A percentile compares a stretch with the other conserved stretches of the same genome.
Evolutionary conservation across 2,113 vertebrate genomes (phyloP).

Genomic region (Australoheros scitulus): DNA sequence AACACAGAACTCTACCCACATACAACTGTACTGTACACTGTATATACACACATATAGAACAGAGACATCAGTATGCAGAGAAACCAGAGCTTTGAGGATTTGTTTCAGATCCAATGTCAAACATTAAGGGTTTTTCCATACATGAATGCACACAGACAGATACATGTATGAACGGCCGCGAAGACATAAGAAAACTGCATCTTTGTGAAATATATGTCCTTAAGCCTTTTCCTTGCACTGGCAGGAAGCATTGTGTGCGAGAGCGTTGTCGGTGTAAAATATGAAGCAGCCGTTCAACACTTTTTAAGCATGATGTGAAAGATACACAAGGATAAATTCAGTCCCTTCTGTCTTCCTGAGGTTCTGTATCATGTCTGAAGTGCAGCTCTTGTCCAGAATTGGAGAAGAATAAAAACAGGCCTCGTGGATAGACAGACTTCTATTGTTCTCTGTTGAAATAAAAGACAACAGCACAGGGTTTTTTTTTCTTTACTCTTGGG

Average conservation of each 20-base stretch:
- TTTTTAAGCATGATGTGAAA: not conserved
- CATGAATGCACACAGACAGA: not conserved
- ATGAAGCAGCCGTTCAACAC: not conserved
- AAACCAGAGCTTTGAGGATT: not conserved
- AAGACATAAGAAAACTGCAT: not conserved
- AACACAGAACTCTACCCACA: slow-evolving; percentile 43
- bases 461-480: slow-evolving; percentile 24
- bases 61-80: not conserved
- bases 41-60: not conserved
- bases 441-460: slow-evolving; percentile 61
- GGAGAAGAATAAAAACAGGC: slow-evolving; percentile 43
- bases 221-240: not conserved
- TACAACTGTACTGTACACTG: not conserved
- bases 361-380: slow-evolving; percentile 24
- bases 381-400: slow-evolving; percentile 29
- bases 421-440: slow-evolving; percentile 38
- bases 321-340: slow-evolving; percentile 11
- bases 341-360: slow-evolving; percentile 21
- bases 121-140: not conserved
- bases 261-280: not conserved
- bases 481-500: not conserved
- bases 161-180: not conserved
- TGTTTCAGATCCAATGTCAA: not conserved
- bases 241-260: not conserved
- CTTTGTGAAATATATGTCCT: not conserved